phyloP scores from a whole-genome alignment of 1,140 invertebrate genomes.

The Scaptomyza pallida region DNA sequence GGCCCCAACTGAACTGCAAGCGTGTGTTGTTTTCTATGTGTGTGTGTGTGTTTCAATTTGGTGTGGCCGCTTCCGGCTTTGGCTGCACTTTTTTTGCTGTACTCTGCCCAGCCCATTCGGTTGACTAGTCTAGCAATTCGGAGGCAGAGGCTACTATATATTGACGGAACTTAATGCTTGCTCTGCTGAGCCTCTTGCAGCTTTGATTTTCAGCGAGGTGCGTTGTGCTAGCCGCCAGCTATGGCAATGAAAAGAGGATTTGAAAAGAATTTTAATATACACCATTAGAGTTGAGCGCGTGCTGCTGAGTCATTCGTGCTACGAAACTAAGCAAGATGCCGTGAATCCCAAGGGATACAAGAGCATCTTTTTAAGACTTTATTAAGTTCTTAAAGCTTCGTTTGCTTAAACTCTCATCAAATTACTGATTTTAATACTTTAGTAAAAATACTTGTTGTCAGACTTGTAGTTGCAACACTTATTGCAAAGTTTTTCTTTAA shows the following conservation, averaged over 20 bases:
- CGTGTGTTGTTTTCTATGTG: not conserved
- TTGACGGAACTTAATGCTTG: constrained; percentile 15
- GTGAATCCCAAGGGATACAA: too few relatives aligned
- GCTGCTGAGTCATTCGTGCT: not conserved
- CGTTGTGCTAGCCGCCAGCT: not conserved
- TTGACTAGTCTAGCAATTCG: constrained; percentile 22
- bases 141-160: constrained; percentile 3
- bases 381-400: too few relatives aligned
- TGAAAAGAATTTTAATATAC: not conserved
- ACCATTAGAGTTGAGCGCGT: not conserved
- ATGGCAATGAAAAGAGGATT: constrained; percentile 49
- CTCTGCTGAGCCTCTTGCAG: not conserved
- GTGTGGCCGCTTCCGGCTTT: constrained; percentile 56
- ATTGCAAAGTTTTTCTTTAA: constrained; percentile 67
- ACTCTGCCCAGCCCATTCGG: constrained; percentile 7
- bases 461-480: constrained; percentile 2
- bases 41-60: constrained; percentile 64
- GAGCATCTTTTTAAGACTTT: too few relatives aligned
- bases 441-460: not conserved
- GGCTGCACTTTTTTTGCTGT: constrained; percentile 18
- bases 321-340: too few relatives aligned
- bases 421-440: too few relatives aligned
- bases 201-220: constrained; percentile 37
- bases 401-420: too few relatives aligned
- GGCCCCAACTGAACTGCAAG: constrained; percentile 24